These are phyloP conservation scores for Amazona finschi DNA, from an alignment of 2,797 vertebrate species.

Conservation along the genomic window DNA sequence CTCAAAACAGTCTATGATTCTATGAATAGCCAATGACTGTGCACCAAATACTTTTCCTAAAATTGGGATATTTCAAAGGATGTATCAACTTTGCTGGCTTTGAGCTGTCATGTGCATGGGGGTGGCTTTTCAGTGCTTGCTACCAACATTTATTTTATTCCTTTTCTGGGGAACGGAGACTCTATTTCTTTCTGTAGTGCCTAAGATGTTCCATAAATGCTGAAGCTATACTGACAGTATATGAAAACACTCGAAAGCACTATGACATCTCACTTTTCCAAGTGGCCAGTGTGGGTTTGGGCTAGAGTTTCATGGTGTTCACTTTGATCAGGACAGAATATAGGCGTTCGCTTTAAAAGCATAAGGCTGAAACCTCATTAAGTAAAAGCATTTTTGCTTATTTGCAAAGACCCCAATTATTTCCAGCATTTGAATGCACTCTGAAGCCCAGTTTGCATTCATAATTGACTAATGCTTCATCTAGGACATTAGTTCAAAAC, in stretches of 20 bases:
- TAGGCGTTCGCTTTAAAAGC: background rate
- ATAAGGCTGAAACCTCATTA: background rate
- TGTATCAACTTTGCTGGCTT: background rate
- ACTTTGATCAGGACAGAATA: background rate
- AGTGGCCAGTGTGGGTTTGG: background rate
- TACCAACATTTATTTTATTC: background rate
- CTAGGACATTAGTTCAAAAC: slow-evolving; percentile 16
- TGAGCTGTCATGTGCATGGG: background rate
- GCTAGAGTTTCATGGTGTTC: background rate
- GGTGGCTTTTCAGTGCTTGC: background rate
- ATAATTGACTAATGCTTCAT: slow-evolving; percentile 25
- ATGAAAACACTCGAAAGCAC: background rate
- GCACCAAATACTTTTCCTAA: background rate
- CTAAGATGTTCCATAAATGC: background rate
- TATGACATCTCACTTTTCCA: background rate
- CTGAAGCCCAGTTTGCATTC: slow-evolving; percentile 21
- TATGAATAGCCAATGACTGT: background rate
- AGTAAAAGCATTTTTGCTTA: background rate
- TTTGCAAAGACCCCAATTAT: slow-evolving; percentile 3
- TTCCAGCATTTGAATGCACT: background rate
- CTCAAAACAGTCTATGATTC: background rate
- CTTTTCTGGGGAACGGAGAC: background rate
- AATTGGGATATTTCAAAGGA: background rate
- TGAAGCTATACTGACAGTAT: background rate
- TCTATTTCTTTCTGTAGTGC: background rate